A percentile compares a stretch with the other conserved stretches of the same genome.
Evolutionary conservation across 1,140 invertebrate genomes (phyloP).

Genomic region (Solenopsis invicta): DNA sequence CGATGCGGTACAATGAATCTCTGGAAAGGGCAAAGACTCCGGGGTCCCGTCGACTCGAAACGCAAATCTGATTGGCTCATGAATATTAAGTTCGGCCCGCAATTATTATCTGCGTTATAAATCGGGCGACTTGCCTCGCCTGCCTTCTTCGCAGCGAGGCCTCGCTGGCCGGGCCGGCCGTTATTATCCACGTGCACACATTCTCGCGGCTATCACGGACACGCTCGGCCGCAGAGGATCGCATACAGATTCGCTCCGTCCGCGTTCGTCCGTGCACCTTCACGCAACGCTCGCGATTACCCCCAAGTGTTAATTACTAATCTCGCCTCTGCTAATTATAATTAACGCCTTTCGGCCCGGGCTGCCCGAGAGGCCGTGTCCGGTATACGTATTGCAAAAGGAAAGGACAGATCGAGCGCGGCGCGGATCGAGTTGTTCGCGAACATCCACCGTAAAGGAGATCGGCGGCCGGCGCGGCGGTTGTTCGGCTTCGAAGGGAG

Average conservation of each 20-base stretch:
- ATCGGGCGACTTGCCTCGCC: slow-evolving; percentile 85
- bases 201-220: slow-evolving; percentile 32
- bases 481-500: slow-evolving; percentile 2
- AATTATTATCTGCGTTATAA: slow-evolving; percentile 88
- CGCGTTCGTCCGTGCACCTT: slow-evolving; percentile 63
- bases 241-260: slow-evolving; percentile 36
- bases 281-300: slow-evolving; percentile 82
- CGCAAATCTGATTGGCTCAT: slow-evolving; percentile 87
- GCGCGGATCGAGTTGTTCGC: slow-evolving; percentile 62
- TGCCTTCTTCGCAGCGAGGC: slow-evolving; percentile 78
- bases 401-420: slow-evolving; percentile 72
- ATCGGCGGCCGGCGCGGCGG: slow-evolving; percentile 38
- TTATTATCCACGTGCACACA: slow-evolving; percentile 80
- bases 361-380: slow-evolving; percentile 68
- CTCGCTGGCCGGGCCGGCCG: slow-evolving; percentile 72
- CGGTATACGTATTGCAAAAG: slow-evolving; percentile 66
- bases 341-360: slow-evolving; percentile 85
- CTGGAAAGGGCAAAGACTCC: slow-evolving; percentile 78
- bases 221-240: slow-evolving; percentile 14
- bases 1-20: slow-evolving; percentile 78
- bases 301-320: slow-evolving; percentile 87
- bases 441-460: slow-evolving; percentile 57
- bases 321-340: slow-evolving; percentile 86
- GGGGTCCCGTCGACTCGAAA: slow-evolving; percentile 83
- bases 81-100: slow-evolving; percentile 87